These are phyloP conservation scores for Tetraodon nigroviridis DNA, from an alignment of 2,113 vertebrate species.

Conservation along the genomic window DNA sequence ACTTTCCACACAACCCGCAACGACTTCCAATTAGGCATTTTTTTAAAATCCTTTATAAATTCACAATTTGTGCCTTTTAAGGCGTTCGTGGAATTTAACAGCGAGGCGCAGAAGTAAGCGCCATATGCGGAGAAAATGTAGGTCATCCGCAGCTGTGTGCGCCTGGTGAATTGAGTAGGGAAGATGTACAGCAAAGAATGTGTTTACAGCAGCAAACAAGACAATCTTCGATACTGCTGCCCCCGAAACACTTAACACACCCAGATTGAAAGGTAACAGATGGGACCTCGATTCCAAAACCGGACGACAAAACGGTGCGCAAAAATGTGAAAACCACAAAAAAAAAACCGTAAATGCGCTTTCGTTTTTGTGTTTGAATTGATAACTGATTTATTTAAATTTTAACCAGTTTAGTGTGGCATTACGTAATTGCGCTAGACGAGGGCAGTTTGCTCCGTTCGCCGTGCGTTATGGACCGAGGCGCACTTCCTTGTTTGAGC, in stretches of 20 bases:
- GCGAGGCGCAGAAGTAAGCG: background rate
- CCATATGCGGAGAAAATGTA: constrained; percentile 35
- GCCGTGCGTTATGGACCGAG: constrained; percentile 30
- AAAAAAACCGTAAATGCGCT: too few relatives aligned
- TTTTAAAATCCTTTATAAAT: too few relatives aligned
- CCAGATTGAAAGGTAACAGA: background rate
- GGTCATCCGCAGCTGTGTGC: constrained; percentile 43
- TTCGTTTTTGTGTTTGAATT: too few relatives aligned
- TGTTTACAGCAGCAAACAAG: constrained; percentile 40
- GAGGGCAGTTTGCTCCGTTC: constrained; percentile 41
- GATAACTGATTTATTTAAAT: background rate
- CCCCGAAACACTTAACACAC: background rate
- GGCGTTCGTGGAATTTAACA: too few relatives aligned
- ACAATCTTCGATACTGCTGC: constrained; percentile 14
- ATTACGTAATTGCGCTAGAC: constrained; percentile 68
- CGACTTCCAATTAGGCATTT: background rate
- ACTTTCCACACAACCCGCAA: background rate
- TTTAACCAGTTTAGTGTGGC: constrained; percentile 14
- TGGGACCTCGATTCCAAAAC: background rate
- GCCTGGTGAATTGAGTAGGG: constrained; percentile 2
- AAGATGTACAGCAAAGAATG: constrained; percentile 56
- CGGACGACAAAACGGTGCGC: background rate
- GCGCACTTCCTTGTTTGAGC: constrained; percentile 68
- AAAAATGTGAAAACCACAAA: background rate
- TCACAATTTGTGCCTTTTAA: background rate